These are phyloP conservation scores for Panurus biarmicus DNA, from an alignment of 2,113 vertebrate genomes.

Conservation along the genomic window DNA sequence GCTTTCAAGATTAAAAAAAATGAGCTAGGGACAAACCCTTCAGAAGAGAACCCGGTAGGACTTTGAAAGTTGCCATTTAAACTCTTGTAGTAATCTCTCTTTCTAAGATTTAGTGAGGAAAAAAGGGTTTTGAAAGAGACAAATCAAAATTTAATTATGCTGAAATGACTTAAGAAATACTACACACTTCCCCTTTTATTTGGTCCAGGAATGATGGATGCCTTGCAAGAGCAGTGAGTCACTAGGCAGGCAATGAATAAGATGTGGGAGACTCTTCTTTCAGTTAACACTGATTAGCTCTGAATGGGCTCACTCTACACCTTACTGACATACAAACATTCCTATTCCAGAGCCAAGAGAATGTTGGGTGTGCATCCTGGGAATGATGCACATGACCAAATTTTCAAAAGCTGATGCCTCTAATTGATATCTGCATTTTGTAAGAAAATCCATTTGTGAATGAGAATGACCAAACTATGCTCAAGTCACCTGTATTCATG, in stretches of 20 bases:
- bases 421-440: background rate
- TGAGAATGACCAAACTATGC: background rate
- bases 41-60: background rate
- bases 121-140: background rate
- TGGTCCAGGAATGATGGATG: background rate
- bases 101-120: background rate
- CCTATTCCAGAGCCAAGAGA: background rate
- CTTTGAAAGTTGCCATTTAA: background rate
- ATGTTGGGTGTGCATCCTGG: background rate
- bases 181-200: background rate
- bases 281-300: background rate
- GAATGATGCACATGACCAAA: background rate
- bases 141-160: slow-evolving; percentile 32
- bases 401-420: background rate
- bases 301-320: background rate
- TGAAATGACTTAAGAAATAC: slow-evolving; percentile 35
- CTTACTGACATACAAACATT: background rate
- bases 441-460: background rate
- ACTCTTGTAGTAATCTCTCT: background rate
- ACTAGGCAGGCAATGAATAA: background rate
- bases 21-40: background rate
- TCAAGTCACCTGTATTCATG: background rate
- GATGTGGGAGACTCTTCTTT: background rate
- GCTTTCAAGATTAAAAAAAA: background rate
- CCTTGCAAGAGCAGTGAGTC: background rate